These are phyloP conservation scores for Saguinus midas DNA, from an alignment of 2,113 vertebrate species.

Conservation along the genomic window DNA sequence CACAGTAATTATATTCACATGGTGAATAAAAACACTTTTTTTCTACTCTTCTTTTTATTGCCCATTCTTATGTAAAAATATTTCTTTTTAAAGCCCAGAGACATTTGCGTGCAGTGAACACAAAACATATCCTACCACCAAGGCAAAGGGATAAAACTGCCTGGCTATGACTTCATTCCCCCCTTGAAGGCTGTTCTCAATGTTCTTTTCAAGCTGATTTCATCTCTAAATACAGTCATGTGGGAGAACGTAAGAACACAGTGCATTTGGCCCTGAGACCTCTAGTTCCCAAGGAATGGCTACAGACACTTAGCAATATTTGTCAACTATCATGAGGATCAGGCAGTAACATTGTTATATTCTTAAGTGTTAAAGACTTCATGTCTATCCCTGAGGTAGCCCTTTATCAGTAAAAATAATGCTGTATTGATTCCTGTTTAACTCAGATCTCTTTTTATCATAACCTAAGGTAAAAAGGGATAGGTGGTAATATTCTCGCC, in stretches of 20 bases:
- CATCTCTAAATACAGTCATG: slow-evolving; percentile 47
- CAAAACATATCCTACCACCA: background rate
- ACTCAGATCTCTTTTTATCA: slow-evolving; percentile 27
- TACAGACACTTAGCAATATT: background rate
- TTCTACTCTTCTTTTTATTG: background rate
- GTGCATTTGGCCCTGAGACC: background rate
- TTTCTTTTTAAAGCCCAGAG: background rate
- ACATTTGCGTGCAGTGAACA: background rate
- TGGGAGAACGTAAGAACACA: slow-evolving; percentile 54
- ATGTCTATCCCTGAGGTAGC: background rate
- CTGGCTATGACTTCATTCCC: slow-evolving; percentile 9
- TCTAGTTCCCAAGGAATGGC: slow-evolving; percentile 27
- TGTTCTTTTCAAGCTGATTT: slow-evolving; percentile 52
- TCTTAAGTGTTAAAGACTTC: slow-evolving; percentile 10
- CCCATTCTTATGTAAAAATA: background rate
- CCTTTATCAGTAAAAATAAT: background rate
- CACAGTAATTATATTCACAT: background rate
- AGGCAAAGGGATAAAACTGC: slow-evolving; percentile 7
- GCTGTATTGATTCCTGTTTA: background rate
- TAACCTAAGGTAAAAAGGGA: background rate
- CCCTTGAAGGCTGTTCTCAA: background rate
- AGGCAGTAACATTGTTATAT: background rate
- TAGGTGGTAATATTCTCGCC: background rate
- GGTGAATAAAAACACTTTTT: background rate
- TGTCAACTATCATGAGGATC: background rate